These are phyloP conservation scores for Mythimna ferrago DNA, from an alignment of 2,888 invertebrate genomes.

Conservation along the genomic window DNA sequence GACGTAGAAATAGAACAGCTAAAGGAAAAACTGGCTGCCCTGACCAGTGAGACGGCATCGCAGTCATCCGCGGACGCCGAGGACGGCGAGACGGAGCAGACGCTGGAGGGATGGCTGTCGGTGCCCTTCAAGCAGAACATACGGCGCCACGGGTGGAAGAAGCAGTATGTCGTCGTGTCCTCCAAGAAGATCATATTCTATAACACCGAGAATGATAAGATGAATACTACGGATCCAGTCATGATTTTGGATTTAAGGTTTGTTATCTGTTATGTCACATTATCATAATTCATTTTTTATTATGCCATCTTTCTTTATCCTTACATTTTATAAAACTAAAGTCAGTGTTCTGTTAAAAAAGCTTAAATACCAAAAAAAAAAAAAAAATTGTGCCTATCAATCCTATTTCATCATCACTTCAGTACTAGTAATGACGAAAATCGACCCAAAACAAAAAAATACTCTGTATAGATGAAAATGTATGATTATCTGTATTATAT, in stretches of 20 bases:
- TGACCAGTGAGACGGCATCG: slow-evolving; percentile 97
- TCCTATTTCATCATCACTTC: too few relatives aligned
- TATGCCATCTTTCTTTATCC: too few relatives aligned
- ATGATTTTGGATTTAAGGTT: slow-evolving; percentile 98
- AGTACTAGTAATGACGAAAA: too few relatives aligned
- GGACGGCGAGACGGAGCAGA: slow-evolving; percentile 94
- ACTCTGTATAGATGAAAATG: too few relatives aligned
- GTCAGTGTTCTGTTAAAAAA: too few relatives aligned
- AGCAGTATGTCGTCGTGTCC: slow-evolving; percentile 99
- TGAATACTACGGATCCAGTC: slow-evolving; percentile 98
- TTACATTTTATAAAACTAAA: too few relatives aligned
- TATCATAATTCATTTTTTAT: too few relatives aligned
- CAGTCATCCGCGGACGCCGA: slow-evolving; percentile 97
- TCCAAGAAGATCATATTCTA: slow-evolving; percentile 99
- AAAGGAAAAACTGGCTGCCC: slow-evolving; percentile 95
- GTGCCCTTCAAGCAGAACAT: slow-evolving; percentile 99
- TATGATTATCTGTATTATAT: too few relatives aligned
- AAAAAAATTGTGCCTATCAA: too few relatives aligned
- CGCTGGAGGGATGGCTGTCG: slow-evolving; percentile 98
- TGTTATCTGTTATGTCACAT: slow-evolving; percentile 65
- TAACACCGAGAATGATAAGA: slow-evolving; percentile 98
- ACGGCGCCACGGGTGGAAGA: slow-evolving; percentile 98
- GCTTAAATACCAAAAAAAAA: too few relatives aligned
- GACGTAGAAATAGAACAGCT: slow-evolving; percentile 98
- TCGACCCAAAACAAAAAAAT: too few relatives aligned